Percentiles rank a stretch among this genome's conserved stretches.
phyloP scores from a whole-genome alignment of 2,113 vertebrate genomes.

The Clarias macrocephalus region DNA sequence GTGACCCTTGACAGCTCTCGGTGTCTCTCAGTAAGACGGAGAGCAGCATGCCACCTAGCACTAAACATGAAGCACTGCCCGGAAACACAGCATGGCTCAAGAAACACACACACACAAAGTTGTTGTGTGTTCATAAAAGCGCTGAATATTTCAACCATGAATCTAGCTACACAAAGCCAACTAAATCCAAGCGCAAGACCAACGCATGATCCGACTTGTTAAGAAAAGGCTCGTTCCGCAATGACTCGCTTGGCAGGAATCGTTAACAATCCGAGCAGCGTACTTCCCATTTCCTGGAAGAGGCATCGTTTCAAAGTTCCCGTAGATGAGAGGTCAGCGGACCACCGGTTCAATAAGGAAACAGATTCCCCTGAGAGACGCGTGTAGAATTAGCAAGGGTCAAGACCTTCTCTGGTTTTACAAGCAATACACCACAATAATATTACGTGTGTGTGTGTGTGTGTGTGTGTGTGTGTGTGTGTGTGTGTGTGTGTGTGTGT shows the following conservation, averaged over 20 bases:
- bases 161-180: not conserved
- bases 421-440: not conserved
- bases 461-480: not conserved
- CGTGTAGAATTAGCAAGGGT: slow-evolving; percentile 21
- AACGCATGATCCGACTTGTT: slow-evolving; percentile 31
- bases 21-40: slow-evolving; percentile 24
- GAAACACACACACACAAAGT: slow-evolving; percentile 6
- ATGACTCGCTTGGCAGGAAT: slow-evolving; percentile 20
- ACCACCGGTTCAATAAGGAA: not conserved
- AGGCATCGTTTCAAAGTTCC: slow-evolving; percentile 8
- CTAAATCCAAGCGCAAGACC: not conserved
- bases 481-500: not conserved
- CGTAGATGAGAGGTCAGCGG: slow-evolving; percentile 19
- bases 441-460: not conserved
- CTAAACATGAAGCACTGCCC: slow-evolving; percentile 24
- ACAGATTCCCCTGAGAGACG: not conserved
- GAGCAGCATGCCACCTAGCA: slow-evolving; percentile 19
- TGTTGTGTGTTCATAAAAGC: not conserved
- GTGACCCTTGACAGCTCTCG: slow-evolving; percentile 43
- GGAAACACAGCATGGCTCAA: slow-evolving; percentile 21
- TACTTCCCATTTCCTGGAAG: slow-evolving; percentile 8
- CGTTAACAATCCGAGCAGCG: slow-evolving; percentile 1
- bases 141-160: not conserved
- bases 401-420: slow-evolving; percentile 30
- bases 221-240: not conserved